Conservation (phyloP, 1,140 invertebrate genomes). For the Cylas formicarius region DNA sequence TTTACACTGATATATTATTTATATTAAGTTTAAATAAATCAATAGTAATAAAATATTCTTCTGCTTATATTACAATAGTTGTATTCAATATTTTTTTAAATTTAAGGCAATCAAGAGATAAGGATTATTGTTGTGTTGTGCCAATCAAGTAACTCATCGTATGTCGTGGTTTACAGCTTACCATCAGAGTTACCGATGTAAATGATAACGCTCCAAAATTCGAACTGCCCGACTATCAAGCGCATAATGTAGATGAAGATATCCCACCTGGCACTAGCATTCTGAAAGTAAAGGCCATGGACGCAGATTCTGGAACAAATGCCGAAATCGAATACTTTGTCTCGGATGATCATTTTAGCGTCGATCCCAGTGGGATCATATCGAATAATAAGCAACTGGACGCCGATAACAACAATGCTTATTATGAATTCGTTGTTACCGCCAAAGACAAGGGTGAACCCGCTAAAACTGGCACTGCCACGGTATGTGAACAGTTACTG, state of each 20-base stretch:
- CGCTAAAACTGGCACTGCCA: constrained; percentile 83
- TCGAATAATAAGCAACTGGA: constrained; percentile 89
- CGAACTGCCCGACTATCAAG: constrained; percentile 90
- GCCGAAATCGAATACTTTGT: constrained; percentile 90
- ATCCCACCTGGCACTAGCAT: constrained; percentile 82
- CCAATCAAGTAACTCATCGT: no score
- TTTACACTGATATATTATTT: no score
- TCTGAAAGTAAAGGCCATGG: constrained; percentile 86
- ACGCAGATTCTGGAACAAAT: constrained; percentile 85
- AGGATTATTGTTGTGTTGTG: no score
- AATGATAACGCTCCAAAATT: constrained; percentile 94
- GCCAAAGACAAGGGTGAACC: constrained; percentile 91
- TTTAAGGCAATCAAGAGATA: no score
- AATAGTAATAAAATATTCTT: no score
- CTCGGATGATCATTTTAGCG: constrained; percentile 84
- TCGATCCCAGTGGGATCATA: constrained; percentile 85
- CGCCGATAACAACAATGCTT: constrained; percentile 93
- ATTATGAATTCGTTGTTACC: constrained; percentile 87
- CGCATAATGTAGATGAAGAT: constrained; percentile 91
- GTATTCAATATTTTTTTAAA: no score
- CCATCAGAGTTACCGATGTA: constrained; percentile 87
- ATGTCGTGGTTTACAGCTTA: constrained; percentile 56
- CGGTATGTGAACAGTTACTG: constrained; percentile 46
- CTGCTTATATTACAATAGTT: no score
- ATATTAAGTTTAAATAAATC: no score